phyloP scores from a whole-genome alignment of 1,140 invertebrate genomes.

The Vollenhovia emeryi region DNA sequence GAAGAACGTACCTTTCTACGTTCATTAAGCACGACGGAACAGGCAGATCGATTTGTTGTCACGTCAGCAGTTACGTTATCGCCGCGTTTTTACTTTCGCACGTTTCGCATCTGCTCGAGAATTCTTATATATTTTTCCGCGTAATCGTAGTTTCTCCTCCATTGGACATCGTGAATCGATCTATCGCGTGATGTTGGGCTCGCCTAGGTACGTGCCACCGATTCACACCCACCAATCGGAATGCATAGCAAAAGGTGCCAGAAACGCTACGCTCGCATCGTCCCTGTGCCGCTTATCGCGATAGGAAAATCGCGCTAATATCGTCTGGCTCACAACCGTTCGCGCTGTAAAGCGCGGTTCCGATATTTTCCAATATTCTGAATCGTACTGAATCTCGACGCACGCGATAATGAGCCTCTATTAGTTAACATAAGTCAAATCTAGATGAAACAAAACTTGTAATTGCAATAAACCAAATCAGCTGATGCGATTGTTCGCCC shows the following conservation, averaged over 20 bases:
- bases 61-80: constrained; percentile 15
- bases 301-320: constrained; percentile 61
- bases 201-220: constrained; percentile 42
- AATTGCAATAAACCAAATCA: not conserved
- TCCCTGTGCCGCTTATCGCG: constrained; percentile 45
- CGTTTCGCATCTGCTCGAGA: not conserved
- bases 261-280: constrained; percentile 31
- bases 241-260: constrained; percentile 66
- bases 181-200: constrained; percentile 12
- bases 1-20: not conserved
- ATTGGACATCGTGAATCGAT: constrained; percentile 33
- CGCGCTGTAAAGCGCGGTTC: not conserved
- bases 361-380: not conserved
- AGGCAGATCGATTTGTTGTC: not conserved
- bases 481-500: not conserved
- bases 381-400: not conserved
- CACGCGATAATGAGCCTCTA: not conserved
- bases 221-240: constrained; percentile 73
- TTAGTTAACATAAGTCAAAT: not conserved
- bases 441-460: not conserved
- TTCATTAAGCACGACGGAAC: not conserved
- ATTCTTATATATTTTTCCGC: constrained; percentile 25
- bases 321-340: not conserved
- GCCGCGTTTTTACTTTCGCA: constrained; percentile 12
- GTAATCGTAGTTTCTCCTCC: constrained; percentile 26